phyloP scores from a whole-genome alignment of 1,140 invertebrate genomes.

The Helicorthomorpha holstii region DNA sequence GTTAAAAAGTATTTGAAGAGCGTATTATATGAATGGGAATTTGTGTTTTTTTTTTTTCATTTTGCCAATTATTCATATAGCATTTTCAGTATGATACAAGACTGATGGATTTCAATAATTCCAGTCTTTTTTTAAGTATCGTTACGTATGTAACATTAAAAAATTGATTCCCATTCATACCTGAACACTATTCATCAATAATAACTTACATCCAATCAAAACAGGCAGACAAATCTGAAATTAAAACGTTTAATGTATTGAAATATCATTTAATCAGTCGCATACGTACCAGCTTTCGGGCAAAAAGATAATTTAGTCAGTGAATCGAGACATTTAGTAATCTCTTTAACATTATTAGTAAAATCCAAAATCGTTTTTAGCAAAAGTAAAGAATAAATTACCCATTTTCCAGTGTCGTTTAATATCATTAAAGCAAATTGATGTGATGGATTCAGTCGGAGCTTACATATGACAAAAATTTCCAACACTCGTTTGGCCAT shows the following conservation, averaged over 20 bases:
- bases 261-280: not conserved
- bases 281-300: constrained; percentile 17
- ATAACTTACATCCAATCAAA: constrained; percentile 37
- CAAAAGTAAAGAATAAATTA: constrained; percentile 15
- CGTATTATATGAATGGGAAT: no score
- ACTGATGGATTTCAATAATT: no score
- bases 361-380: constrained; percentile 31
- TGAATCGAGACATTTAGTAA: constrained; percentile 36
- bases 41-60: no score
- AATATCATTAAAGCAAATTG: constrained; percentile 46
- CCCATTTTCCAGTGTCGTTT: constrained; percentile 33
- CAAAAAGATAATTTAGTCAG: constrained; percentile 32
- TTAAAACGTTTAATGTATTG: constrained; percentile 5
- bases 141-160: not conserved
- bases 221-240: constrained; percentile 36
- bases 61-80: no score
- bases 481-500: constrained; percentile 44
- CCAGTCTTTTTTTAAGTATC: no score
- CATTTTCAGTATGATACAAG: no score
- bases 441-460: constrained; percentile 39
- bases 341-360: constrained; percentile 39
- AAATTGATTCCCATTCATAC: not conserved
- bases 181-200: constrained; percentile 12
- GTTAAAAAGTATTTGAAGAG: not conserved
- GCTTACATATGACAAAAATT: constrained; percentile 45